A percentile compares a stretch with the other conserved stretches of the same genome.
These are phyloP conservation scores for Mormyrus lacerda DNA, from an alignment of 2,113 vertebrate species.

Conservation along the genomic window DNA sequence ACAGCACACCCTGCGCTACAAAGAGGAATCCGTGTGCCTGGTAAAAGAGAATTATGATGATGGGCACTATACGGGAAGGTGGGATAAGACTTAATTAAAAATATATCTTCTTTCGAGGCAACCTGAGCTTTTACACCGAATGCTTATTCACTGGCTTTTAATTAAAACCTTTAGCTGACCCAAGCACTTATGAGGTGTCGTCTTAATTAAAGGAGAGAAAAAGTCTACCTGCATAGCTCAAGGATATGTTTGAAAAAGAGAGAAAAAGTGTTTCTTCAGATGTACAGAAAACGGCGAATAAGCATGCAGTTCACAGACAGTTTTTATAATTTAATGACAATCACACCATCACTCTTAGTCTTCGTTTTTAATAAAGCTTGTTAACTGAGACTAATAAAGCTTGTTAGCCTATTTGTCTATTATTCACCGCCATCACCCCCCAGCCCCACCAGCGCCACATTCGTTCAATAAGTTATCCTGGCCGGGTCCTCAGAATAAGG, in stretches of 20 bases:
- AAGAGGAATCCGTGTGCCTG: conserved; percentile 27
- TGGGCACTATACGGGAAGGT: conserved; percentile 48
- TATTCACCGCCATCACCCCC: background rate
- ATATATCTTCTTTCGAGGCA: conserved; percentile 50
- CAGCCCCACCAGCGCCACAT: background rate
- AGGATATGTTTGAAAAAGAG: background rate
- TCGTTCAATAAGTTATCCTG: background rate
- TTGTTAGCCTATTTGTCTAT: background rate
- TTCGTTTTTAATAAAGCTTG: background rate
- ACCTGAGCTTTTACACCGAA: conserved; percentile 35
- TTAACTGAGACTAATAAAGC: background rate
- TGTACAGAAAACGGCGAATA: background rate
- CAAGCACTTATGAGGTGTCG: conserved; percentile 57
- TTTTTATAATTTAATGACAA: conserved; percentile 20
- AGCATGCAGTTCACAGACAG: background rate
- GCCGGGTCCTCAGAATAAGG: background rate
- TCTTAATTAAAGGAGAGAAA: conserved; percentile 54
- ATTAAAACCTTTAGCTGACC: conserved; percentile 60
- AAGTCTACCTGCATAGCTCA: background rate
- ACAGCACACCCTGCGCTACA: background rate
- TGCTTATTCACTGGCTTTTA: conserved; percentile 54
- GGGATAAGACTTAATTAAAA: conserved; percentile 71
- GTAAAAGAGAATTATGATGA: conserved; percentile 51
- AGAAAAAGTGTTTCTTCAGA: background rate
- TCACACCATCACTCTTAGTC: background rate